phyloP scores from a whole-genome alignment of 2,888 invertebrate genomes.

The Philaethria dido region DNA sequence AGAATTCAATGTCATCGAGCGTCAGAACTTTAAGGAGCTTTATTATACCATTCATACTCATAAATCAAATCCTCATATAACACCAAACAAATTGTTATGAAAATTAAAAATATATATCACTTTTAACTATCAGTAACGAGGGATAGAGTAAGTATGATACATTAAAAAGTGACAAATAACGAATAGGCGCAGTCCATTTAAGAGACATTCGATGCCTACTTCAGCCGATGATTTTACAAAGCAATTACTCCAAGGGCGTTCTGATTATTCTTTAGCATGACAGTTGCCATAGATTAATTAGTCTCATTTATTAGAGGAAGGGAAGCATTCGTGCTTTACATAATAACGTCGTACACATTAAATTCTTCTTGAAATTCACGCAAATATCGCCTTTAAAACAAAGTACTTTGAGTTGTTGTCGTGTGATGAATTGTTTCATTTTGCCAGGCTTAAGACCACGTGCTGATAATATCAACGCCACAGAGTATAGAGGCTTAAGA shows the following conservation, averaged over 20 bases:
- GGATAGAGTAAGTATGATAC: constrained; percentile 30
- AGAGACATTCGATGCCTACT: constrained; percentile 44
- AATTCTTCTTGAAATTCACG: constrained; percentile 33
- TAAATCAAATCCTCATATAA: neutral
- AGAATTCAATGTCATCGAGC: neutral
- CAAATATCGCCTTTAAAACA: constrained; percentile 40
- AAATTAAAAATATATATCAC: constrained; percentile 32
- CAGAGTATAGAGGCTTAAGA: constrained; percentile 28
- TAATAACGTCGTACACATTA: constrained; percentile 45
- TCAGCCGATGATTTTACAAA: constrained; percentile 69
- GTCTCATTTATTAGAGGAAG: constrained; percentile 71
- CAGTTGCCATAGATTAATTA: constrained; percentile 80
- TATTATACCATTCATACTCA: neutral
- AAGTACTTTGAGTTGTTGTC: constrained; percentile 14
- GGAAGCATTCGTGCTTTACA: constrained; percentile 58
- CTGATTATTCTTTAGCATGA: constrained; percentile 76
- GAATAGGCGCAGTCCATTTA: constrained; percentile 41
- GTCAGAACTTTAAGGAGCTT: neutral
- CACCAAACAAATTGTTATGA: neutral
- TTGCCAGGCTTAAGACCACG: constrained; percentile 15
- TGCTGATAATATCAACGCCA: constrained; percentile 25
- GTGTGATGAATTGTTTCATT: constrained; percentile 25
- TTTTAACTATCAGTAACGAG: constrained; percentile 36
- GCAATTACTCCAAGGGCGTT: constrained; percentile 67
- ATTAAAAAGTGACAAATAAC: constrained; percentile 42